These are phyloP conservation scores for Monopis laevigella DNA, from an alignment of 2,888 invertebrate species.

Conservation along the genomic window DNA sequence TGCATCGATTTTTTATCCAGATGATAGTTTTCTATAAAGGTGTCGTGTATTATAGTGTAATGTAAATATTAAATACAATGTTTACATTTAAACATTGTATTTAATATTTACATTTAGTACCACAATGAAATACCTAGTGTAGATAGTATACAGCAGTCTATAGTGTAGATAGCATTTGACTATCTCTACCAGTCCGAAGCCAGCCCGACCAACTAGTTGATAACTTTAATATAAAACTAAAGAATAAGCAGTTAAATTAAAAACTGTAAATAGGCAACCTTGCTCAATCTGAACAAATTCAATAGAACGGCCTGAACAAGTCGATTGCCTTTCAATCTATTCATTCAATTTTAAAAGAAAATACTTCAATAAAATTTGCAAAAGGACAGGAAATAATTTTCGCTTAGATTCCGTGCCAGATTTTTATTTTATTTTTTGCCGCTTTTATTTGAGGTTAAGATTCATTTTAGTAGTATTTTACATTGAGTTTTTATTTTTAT, in stretches of 20 bases:
- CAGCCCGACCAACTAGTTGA: not conserved
- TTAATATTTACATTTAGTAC: too few relatives aligned
- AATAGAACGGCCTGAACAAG: not conserved
- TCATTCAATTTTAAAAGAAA: slow-evolving; percentile 1
- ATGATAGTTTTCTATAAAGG: too few relatives aligned
- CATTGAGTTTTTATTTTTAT: not conserved
- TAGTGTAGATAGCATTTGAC: too few relatives aligned
- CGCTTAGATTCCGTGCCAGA: not conserved
- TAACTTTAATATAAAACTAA: not conserved
- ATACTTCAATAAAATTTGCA: slow-evolving; percentile 2
- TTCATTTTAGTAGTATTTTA: not conserved
- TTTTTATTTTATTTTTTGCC: not conserved
- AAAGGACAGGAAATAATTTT: not conserved
- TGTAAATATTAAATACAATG: too few relatives aligned
- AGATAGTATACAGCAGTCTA: too few relatives aligned
- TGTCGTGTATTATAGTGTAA: too few relatives aligned
- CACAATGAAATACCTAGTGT: too few relatives aligned
- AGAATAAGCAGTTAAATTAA: slow-evolving; percentile 1
- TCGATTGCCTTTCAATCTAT: slow-evolving; percentile 6
- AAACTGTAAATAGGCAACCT: not conserved
- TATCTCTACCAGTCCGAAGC: not conserved
- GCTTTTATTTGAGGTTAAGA: not conserved
- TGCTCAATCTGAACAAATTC: not conserved
- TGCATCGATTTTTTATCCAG: too few relatives aligned
- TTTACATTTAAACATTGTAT: too few relatives aligned